Base-by-base conservation (phyloP, 1,140 invertebrate species). In the Psilanteris sp. region DNA sequence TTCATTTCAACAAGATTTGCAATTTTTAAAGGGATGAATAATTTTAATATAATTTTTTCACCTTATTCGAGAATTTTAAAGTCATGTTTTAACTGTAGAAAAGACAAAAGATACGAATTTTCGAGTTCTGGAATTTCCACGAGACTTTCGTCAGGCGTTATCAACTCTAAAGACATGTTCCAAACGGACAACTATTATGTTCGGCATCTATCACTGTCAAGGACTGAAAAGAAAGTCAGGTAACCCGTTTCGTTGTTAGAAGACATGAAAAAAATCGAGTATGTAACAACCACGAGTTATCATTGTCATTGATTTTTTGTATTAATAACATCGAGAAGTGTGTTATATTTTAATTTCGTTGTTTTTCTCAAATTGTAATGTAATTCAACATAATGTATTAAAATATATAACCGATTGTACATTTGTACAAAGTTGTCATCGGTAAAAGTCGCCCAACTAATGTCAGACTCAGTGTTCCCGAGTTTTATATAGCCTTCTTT, bases 141-240 rank as follows among this genome's bases (percentile, higher is more conserved):
- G 39, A 29, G 27, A 44, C 57, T 39, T 39, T 34, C 32, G 57
- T 46, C 46, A 18, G 54, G 7, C 22, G 52, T 59, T 70, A 77
- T 70, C 54, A 66, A 36, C 55, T 68, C 24, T 31, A 48, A 52
- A 61, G 61, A 48, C 61, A 46, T 76, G 64, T 74, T 75, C 44
- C 31, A 20, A 62, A 72, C 70, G 76, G 73, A 81, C 77, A 78
- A 82, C 77, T 79, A 79, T 81, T 81, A 79, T 74, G 72, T 79
- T 81, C 61, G 52, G 70, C 79, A 83, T 83, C 79, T 72, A 82
- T 83, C 81, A 83, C 74, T 82, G 81, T 78, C 81, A 82, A 29
- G 62, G 31, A 44, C 39, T 9, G 2, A 13, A 55, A 43, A 64
- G 39, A 76, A 64, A 16, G 24, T 44, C 29, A 26, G 37, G 55